phyloP scores from a whole-genome alignment of 2,888 invertebrate species.

The Pseudanteris insignis region DNA sequence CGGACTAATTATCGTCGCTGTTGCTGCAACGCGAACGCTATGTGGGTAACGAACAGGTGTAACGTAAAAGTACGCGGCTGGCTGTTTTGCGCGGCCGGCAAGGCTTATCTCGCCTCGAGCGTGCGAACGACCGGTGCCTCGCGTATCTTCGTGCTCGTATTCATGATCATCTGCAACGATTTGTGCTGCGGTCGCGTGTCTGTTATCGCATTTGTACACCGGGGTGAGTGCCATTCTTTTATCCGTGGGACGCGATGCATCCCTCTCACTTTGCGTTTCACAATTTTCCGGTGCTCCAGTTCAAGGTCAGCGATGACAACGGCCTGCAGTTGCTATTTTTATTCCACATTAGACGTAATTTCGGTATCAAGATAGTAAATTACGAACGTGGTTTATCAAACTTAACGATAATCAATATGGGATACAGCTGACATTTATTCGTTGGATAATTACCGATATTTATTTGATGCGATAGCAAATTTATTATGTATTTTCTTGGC shows the following conservation, averaged over 20 bases:
- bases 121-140: constrained; percentile 37
- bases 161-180: constrained; percentile 36
- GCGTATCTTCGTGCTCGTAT: constrained; percentile 39
- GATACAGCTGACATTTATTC: too few relatives aligned
- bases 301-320: constrained; percentile 17
- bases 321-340: too few relatives aligned
- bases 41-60: constrained; percentile 42
- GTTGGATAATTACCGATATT: too few relatives aligned
- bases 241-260: constrained; percentile 2
- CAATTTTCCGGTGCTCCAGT: constrained; percentile 20
- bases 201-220: constrained; percentile 30
- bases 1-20: constrained; percentile 38
- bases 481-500: too few relatives aligned
- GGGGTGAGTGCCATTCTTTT: constrained; percentile 10
- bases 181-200: constrained; percentile 42
- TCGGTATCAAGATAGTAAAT: too few relatives aligned
- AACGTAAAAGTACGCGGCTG: constrained; percentile 25
- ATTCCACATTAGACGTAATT: too few relatives aligned
- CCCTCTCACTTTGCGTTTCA: constrained; percentile 12
- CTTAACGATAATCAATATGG: too few relatives aligned
- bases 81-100: constrained; percentile 16
- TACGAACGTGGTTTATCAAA: too few relatives aligned
- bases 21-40: constrained; percentile 10
- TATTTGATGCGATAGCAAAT: too few relatives aligned
- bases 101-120: constrained; percentile 35